phyloP scores from a whole-genome alignment of 2,797 vertebrate genomes.

The Pseudotriccus pelzelni region DNA sequence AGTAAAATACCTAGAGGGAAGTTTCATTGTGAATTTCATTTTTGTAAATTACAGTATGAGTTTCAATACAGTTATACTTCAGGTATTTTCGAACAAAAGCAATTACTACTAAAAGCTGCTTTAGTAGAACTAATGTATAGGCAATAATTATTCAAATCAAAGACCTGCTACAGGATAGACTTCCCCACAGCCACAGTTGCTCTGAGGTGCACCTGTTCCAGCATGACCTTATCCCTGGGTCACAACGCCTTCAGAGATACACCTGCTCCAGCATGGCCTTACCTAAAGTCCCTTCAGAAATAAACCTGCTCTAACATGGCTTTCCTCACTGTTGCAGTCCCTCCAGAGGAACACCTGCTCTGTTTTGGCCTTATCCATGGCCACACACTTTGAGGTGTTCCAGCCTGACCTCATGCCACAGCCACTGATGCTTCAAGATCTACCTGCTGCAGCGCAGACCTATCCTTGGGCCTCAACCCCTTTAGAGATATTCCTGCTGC shows the following conservation, averaged over 20 bases:
- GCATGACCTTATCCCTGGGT: background rate
- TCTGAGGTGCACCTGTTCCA: background rate
- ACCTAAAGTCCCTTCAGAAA: background rate
- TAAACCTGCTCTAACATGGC: rapidly evolving
- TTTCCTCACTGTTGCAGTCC: background rate
- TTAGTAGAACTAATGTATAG: background rate
- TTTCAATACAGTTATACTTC: background rate
- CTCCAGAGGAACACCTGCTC: background rate
- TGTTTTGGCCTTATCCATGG: background rate
- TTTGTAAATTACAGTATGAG: background rate
- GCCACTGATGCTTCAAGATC: background rate
- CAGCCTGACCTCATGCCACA: background rate
- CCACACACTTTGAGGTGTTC: background rate
- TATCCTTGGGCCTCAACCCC: background rate
- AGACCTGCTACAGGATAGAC: background rate
- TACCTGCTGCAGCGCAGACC: background rate
- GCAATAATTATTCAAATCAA: background rate
- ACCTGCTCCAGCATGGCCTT: background rate
- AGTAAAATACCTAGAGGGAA: background rate
- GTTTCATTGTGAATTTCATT: background rate
- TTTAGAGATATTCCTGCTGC: background rate
- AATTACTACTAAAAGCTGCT: background rate
- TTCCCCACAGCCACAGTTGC: background rate
- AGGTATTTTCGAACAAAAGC: background rate
- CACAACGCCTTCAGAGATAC: background rate